Evolutionary conservation across 1,140 invertebrate species (phyloP), one percentile per base, ranked within the genome.

Genomic region (Sarcophaga bullata): DNA sequence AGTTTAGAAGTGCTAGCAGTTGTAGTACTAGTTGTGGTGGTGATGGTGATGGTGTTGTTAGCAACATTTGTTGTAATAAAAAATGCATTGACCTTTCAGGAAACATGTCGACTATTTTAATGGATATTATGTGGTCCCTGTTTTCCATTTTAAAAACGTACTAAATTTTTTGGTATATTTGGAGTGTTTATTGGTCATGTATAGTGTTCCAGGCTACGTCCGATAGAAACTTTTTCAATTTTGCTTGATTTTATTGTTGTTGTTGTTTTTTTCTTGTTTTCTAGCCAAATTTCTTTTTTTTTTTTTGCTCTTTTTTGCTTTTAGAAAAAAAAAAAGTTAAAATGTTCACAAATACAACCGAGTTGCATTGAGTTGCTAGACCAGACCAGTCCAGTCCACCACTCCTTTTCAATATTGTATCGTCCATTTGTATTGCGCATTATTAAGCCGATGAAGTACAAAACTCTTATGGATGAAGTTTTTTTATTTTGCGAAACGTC

Each of bases 401-500:
- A 25, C 62, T 68, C 17, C 62, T 68, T 17, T 68, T 68, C 62
- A 68, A 25, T 68, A 19, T 68, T 68, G 62, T 46, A 46, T 48
- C 50, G 49, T 25, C 75, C 75, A 78, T 78, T 50, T 78, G 75
- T 50, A 78, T n/a, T 50, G 48, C 49, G 50, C 75, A 46, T 78
- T 78, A 78, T 78, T 78, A 78, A 78, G 75, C 75, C 75, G 75
- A 78, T 78, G 75, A 78, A 78, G 75, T 48, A 78, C 75, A 78
- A 78, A 78, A 78, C 75, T 78, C 49, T 49, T 78, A 50, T 50
- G 19, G 75, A 17, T 52, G 75, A 78, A 78, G 48, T 78, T 52
- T 76, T n/a, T 37, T 73, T 73, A 3, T 48, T 11, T 25, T 6
- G 2, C 37, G 62, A 72, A 54, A 37, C 25, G 54, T n/a, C 13